A percentile compares a stretch with the other conserved stretches of the same genome.
These are phyloP conservation scores for Basileuterus tristriatus DNA, from an alignment of 2,797 vertebrate genomes.

Conservation along the genomic window DNA sequence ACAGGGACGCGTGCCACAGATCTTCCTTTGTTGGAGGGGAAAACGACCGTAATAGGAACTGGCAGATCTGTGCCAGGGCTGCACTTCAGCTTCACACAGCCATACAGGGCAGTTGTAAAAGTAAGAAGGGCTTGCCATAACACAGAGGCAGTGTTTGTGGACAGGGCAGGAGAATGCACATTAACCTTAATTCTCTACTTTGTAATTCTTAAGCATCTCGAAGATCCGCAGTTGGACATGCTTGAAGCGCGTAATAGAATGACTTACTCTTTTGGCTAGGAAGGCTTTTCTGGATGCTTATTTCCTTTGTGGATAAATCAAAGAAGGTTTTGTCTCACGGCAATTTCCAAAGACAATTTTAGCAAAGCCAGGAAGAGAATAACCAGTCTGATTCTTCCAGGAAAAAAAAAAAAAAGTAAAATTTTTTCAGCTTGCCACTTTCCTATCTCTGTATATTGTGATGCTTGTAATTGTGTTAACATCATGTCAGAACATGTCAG, in stretches of 20 bases:
- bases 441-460: background rate
- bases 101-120: background rate
- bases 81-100: background rate
- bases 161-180: background rate
- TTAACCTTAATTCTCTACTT: background rate
- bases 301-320: background rate
- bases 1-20: background rate
- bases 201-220: background rate
- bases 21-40: background rate
- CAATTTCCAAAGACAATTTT: background rate
- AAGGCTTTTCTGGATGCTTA: background rate
- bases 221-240: background rate
- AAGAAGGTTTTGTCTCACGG: background rate
- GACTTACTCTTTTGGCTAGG: background rate
- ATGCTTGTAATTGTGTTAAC: background rate
- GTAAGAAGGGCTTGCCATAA: background rate
- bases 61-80: slow-evolving; percentile 28
- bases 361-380: background rate
- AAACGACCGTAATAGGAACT: background rate
- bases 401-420: background rate
- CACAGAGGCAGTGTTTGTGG: background rate
- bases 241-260: background rate
- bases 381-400: background rate
- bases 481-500: background rate
- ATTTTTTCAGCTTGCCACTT: background rate